These are phyloP conservation scores for Apamea monoglypha DNA, from an alignment of 2,888 invertebrate genomes.

Conservation along the genomic window DNA sequence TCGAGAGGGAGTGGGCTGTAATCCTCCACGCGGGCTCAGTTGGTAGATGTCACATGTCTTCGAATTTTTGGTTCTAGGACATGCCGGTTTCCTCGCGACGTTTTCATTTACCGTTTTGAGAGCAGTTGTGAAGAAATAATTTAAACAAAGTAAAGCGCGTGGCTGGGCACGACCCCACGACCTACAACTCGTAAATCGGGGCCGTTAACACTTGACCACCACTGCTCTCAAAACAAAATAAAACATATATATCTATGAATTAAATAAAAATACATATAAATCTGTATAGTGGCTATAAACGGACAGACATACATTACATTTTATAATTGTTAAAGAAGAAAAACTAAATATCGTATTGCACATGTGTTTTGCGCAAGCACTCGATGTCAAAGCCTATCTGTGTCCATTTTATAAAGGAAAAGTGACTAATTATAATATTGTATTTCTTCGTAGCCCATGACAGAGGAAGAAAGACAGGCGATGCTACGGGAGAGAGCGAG, in stretches of 20 bases:
- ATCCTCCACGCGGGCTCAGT: no score
- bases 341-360: conserved; percentile 36
- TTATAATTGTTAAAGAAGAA: not conserved
- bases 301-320: not conserved
- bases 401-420: not conserved
- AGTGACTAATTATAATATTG: not conserved
- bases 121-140: no score
- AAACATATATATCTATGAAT: not conserved
- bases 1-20: no score
- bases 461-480: conserved; percentile 96
- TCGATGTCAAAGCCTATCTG: conserved; percentile 32
- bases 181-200: no score
- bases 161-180: no score
- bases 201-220: no score
- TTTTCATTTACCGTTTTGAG: no score
- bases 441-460: conserved; percentile 83
- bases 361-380: conserved; percentile 35
- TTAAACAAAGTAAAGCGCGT: no score
- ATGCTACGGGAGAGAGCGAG: conserved; percentile 96
- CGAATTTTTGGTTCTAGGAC: no score
- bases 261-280: not conserved
- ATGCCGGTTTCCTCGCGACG: no score
- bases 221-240: no score
- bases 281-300: not conserved
- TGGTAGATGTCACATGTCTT: no score